phyloP scores from a whole-genome alignment of 2,113 vertebrate species.

The Chaetura pelagica region DNA sequence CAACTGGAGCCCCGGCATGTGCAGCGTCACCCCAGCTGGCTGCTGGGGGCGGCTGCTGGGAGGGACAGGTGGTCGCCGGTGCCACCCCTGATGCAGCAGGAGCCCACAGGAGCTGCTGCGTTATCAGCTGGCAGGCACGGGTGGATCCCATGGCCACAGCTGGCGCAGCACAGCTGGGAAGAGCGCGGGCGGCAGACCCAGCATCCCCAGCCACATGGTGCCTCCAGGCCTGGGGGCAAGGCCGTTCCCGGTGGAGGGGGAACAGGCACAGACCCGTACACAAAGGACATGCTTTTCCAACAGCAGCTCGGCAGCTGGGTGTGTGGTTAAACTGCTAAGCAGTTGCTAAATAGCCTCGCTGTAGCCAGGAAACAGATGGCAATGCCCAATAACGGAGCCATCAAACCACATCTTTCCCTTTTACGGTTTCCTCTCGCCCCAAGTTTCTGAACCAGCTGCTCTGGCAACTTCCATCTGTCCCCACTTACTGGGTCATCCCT shows the following conservation, averaged over 20 bases:
- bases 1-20: neutral
- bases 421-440: neutral
- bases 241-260: neutral
- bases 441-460: neutral
- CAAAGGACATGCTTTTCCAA: neutral
- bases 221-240: accelerated
- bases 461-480: neutral
- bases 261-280: accelerated
- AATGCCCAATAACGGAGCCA: conserved; percentile 17
- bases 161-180: neutral
- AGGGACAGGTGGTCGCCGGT: neutral
- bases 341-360: conserved; percentile 63
- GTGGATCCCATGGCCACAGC: neutral
- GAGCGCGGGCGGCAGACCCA: neutral
- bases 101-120: neutral
- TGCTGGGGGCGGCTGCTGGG: neutral
- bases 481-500: neutral
- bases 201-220: neutral
- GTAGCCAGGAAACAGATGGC: conserved; percentile 76
- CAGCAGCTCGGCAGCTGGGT: neutral
- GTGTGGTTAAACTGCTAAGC: conserved; percentile 67
- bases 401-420: conserved; percentile 58
- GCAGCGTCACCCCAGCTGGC: neutral
- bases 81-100: accelerated
- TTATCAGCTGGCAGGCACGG: neutral